These are phyloP conservation scores for Acestrorhynchus altus DNA, from an alignment of 2,797 vertebrate genomes.

Conservation along the genomic window DNA sequence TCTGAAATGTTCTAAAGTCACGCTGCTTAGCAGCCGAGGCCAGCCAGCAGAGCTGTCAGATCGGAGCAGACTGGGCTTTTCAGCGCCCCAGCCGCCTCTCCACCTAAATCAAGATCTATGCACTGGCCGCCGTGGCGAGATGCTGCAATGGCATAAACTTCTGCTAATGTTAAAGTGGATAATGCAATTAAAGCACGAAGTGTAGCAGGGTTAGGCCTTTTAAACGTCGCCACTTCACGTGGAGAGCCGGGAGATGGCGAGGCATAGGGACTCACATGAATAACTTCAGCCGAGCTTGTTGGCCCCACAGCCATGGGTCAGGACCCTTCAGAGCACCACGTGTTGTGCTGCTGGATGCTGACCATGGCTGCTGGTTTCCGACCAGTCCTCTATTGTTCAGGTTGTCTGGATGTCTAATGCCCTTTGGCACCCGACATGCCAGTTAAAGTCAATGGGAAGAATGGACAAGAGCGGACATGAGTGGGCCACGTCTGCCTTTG, in stretches of 20 bases:
- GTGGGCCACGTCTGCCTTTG: slow-evolving; percentile 46
- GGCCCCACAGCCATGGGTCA: slow-evolving; percentile 57
- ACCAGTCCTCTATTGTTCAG: slow-evolving; percentile 50
- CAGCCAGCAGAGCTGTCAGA: slow-evolving; percentile 21
- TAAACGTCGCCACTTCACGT: slow-evolving; percentile 58
- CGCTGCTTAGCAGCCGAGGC: neutral
- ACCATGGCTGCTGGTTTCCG: slow-evolving; percentile 21
- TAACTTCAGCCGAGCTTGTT: slow-evolving; percentile 55
- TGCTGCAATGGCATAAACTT: slow-evolving; percentile 52
- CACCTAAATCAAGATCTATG: slow-evolving; percentile 50
- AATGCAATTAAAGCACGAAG: slow-evolving; percentile 59
- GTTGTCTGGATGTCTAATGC: slow-evolving; percentile 48
- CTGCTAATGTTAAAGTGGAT: slow-evolving; percentile 56
- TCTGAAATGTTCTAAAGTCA: slow-evolving; percentile 14
- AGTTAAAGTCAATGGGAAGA: slow-evolving; percentile 56
- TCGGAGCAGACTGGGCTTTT: slow-evolving; percentile 28
- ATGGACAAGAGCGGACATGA: slow-evolving; percentile 43
- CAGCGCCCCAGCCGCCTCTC: slow-evolving; percentile 24
- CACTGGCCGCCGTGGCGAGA: slow-evolving; percentile 42
- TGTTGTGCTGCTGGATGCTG: slow-evolving; percentile 53
- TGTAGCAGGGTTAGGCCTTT: slow-evolving; percentile 48
- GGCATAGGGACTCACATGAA: slow-evolving; percentile 56
- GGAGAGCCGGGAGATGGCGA: slow-evolving; percentile 51
- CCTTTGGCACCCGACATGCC: slow-evolving; percentile 63
- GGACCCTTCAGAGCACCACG: slow-evolving; percentile 52